Conservation (phyloP, 2,888 invertebrate genomes). For the Aspidiotus rigidus region DNA sequence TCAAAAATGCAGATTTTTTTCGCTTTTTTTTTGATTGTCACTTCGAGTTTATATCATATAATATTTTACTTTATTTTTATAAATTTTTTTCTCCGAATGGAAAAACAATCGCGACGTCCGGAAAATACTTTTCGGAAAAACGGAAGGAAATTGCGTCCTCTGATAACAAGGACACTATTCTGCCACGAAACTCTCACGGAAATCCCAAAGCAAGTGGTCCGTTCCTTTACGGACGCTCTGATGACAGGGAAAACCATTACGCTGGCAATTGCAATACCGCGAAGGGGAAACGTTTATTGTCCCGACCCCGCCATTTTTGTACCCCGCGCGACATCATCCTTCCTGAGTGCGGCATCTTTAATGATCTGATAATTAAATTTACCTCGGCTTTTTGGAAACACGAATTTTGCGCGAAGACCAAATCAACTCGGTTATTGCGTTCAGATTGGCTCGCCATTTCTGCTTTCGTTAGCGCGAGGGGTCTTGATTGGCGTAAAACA, state of each 20-base stretch:
- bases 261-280: constrained; percentile 33
- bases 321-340: constrained; percentile 11
- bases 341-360: constrained; percentile 21
- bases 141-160: constrained; percentile 33
- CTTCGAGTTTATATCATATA: too few species aligned
- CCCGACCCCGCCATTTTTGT: constrained; percentile 22
- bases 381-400: constrained; percentile 31
- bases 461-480: constrained; percentile 25
- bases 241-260: constrained; percentile 32
- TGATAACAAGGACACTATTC: constrained; percentile 30
- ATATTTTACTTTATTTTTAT: too few species aligned
- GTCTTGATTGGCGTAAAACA: constrained; percentile 36
- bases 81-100: too few species aligned
- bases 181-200: constrained; percentile 32
- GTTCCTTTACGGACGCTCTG: constrained; percentile 32
- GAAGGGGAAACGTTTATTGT: constrained; percentile 32
- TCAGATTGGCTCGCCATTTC: constrained; percentile 25
- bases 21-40: too few species aligned
- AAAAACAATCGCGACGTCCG: constrained; percentile 31
- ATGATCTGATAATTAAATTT: constrained; percentile 36
- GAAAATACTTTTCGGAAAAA: constrained; percentile 30
- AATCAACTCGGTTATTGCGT: constrained; percentile 29
- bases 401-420: constrained; percentile 28
- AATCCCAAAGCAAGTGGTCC: constrained; percentile 33
- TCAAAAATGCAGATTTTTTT: too few species aligned